Conservation (phyloP, 1,140 invertebrate species). For the Diachasmimorpha longicaudata region DNA sequence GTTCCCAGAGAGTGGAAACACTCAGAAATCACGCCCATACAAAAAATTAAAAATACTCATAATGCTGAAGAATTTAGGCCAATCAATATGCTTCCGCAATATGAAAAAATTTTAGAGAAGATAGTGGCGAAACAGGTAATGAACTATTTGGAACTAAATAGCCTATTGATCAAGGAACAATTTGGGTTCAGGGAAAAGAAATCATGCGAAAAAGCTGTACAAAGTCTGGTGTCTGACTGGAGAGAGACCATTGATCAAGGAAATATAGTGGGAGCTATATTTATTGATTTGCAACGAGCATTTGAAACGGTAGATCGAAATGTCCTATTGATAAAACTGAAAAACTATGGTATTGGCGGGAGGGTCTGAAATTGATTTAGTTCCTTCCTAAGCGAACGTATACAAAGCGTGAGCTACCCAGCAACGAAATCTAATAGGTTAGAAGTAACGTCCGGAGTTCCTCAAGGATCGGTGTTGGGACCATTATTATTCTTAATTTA, state of each 20-base stretch:
- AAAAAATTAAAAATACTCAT: constrained; percentile 30
- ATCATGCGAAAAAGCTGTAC: constrained; percentile 18
- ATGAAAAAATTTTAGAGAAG: constrained; percentile 33
- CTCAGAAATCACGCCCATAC: constrained; percentile 27
- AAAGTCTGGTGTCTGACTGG: constrained; percentile 8
- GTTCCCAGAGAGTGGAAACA: constrained; percentile 29
- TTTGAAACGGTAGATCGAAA: constrained; percentile 30
- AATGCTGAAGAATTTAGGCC: constrained; percentile 29
- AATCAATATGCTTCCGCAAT: constrained; percentile 28
- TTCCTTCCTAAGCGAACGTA: constrained; percentile 10
- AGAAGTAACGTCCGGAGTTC: constrained; percentile 2
- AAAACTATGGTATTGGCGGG: neutral
- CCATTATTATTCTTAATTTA: constrained; percentile 16
- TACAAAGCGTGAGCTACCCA: neutral
- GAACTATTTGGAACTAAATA: constrained; percentile 17
- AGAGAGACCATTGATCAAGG: neutral
- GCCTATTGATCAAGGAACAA: constrained; percentile 14
- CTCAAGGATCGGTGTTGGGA: constrained; percentile 18
- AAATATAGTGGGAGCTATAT: constrained; percentile 5
- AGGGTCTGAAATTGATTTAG: constrained; percentile 16
- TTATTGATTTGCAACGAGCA: constrained; percentile 26
- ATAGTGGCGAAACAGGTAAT: constrained; percentile 28
- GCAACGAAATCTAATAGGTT: no score
- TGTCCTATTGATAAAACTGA: constrained; percentile 15
- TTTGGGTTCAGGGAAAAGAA: constrained; percentile 21